Base-by-base conservation (phyloP, 2,113 vertebrate genomes). In the Psilopogon haemacephalus region DNA sequence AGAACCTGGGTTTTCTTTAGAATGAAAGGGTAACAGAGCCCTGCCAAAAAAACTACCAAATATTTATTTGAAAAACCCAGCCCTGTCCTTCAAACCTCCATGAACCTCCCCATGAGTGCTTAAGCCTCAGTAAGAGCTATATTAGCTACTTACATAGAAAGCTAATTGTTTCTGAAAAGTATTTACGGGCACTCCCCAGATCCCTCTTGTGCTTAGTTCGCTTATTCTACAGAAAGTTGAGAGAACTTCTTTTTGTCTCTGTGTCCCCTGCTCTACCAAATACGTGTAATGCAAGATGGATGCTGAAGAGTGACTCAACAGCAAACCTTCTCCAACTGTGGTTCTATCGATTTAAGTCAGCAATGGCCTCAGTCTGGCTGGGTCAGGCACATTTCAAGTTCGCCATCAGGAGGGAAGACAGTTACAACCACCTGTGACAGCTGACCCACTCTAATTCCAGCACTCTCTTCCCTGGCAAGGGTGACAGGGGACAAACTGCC, bases 41-140 rank as follows among this genome's bases (percentile, higher is more conserved):
- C 33, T 52, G 17, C 15, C 24, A 28, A 32, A 55, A 56, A 23
- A 27, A 3, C 7, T 4, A 12, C 8, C 7, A 40, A 20, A 9
- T 24, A 33, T 37, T 75, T 40, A 4, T 3, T 27, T 52, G 12
- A 62, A 84, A 73, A 79, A 26, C 14, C 5, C 8, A 4, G 8
- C 74, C 32, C 28, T 84, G 64, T 20, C 24, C 67, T 77, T 86
- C 56, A 58, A 42, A 85, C 38, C 21, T n/a, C 19, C 12, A 28
- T 0, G 0, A 38, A 37, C 8, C 27, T 48, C 5, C 32, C 13
- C 24, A 21, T 7, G 35, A 80, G 17, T 9, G 35, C n/a, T 62
- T 50, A 40, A 67, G 27, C 15, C 32, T 20, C 46, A 14, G 7
- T 18, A 59, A 24, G 27, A 75, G 24, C 16, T 62, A 1, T 4